phyloP scores from a whole-genome alignment of 1,140 invertebrate species.

The Tetramorium simillimum region DNA sequence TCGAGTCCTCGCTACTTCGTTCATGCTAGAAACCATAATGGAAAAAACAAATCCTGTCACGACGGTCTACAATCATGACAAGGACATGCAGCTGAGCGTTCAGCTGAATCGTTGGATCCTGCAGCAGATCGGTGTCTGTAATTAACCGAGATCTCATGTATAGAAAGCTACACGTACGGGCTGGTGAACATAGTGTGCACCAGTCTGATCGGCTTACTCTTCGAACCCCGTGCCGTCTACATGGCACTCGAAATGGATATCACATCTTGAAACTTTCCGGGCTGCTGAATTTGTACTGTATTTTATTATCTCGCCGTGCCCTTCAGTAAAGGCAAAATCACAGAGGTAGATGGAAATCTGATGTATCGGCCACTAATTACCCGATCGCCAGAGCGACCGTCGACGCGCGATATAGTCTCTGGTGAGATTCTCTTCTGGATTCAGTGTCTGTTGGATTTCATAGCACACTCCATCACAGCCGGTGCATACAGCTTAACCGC shows the following conservation, averaged over 20 bases:
- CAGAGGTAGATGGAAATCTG: too few relatives aligned
- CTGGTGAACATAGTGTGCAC: slow-evolving; percentile 32
- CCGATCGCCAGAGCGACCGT: too few relatives aligned
- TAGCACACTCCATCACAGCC: too few relatives aligned
- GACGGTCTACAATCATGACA: background rate
- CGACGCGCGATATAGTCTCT: too few relatives aligned
- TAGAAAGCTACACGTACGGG: background rate
- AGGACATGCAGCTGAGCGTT: slow-evolving; percentile 51
- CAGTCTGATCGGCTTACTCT: slow-evolving; percentile 53
- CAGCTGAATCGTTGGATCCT: slow-evolving; percentile 62
- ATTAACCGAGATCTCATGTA: background rate
- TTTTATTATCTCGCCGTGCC: too few relatives aligned
- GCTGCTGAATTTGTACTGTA: too few relatives aligned
- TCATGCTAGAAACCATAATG: background rate
- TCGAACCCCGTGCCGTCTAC: slow-evolving; percentile 9
- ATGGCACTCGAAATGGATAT: slow-evolving; percentile 66
- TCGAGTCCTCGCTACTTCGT: background rate
- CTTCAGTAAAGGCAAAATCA: too few relatives aligned
- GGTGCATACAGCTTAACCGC: too few relatives aligned
- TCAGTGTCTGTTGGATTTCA: too few relatives aligned
- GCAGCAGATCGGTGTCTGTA: slow-evolving; percentile 62
- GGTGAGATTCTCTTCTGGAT: too few relatives aligned
- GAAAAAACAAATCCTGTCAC: background rate
- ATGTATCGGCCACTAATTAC: too few relatives aligned
- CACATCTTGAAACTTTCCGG: too few relatives aligned